phyloP scores from a whole-genome alignment of 2,888 invertebrate species.

The Pomacea canaliculata region DNA sequence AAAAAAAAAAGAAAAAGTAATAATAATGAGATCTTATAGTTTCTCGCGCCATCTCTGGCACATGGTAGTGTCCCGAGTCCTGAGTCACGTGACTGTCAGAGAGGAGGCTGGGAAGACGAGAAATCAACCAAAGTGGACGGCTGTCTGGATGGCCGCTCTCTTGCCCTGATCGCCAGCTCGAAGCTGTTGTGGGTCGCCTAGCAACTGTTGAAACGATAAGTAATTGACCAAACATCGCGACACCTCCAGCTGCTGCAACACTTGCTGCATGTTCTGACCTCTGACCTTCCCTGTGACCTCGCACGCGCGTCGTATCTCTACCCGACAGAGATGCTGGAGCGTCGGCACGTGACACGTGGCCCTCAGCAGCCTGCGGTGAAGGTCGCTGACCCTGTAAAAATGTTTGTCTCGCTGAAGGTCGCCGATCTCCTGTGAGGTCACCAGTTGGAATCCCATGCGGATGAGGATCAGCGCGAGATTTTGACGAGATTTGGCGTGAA shows the following conservation, averaged over 20 bases:
- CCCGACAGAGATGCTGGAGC: constrained; percentile 40
- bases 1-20: no score
- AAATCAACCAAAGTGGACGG: no score
- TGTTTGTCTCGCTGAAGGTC: constrained; percentile 32
- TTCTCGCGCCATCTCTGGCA: no score
- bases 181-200: no score
- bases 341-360: constrained; percentile 27
- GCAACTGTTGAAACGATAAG: constrained; percentile 33
- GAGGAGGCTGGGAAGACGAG: no score
- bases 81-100: no score
- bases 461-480: constrained; percentile 41
- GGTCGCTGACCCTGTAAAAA: not conserved
- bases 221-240: constrained; percentile 37
- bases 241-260: constrained; percentile 34
- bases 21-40: no score
- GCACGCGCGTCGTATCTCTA: constrained; percentile 32
- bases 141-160: no score
- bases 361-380: constrained; percentile 31
- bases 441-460: constrained; percentile 39
- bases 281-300: constrained; percentile 6
- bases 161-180: no score
- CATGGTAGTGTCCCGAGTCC: no score
- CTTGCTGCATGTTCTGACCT: constrained; percentile 1
- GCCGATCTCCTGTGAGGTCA: constrained; percentile 20
- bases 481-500: constrained; percentile 44